Percentiles rank a stretch among this genome's conserved stretches.
Evolutionary conservation across 1,140 invertebrate species (phyloP).

Genomic region (Delia radicum): DNA sequence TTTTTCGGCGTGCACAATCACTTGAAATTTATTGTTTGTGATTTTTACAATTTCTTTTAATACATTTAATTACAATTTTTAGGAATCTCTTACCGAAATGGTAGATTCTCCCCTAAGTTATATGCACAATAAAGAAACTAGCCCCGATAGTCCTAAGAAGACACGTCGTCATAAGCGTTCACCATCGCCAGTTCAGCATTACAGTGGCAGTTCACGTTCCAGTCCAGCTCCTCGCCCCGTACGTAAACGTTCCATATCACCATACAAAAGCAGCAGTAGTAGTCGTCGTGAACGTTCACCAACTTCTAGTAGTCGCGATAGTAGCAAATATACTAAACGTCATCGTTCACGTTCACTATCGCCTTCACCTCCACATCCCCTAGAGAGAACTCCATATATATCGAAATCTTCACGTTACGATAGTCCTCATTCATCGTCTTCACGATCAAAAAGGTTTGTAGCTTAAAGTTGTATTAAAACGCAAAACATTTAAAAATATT

Average conservation of each 20-base stretch:
- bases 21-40: too few relatives aligned
- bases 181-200: constrained; percentile 23
- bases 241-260: constrained; percentile 48
- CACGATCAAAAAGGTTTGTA: constrained; percentile 24
- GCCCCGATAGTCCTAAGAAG: neutral
- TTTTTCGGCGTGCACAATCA: too few relatives aligned
- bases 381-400: constrained; percentile 33
- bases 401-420: constrained; percentile 37
- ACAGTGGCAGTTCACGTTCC: constrained; percentile 32
- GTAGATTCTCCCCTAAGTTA: constrained; percentile 45
- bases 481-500: constrained; percentile 3
- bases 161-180: constrained; percentile 7
- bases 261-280: constrained; percentile 30
- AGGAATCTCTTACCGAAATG: constrained; percentile 35
- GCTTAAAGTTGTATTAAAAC: neutral
- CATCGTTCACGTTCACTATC: constrained; percentile 45
- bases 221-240: constrained; percentile 29
- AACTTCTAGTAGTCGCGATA: constrained; percentile 33
- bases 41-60: neutral
- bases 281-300: constrained; percentile 18
- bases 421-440: constrained; percentile 31
- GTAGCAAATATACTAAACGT: constrained; percentile 38
- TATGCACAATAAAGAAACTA: constrained; percentile 34
- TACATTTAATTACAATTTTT: neutral
- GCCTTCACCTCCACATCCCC: constrained; percentile 40